Base-by-base conservation (phyloP, 37 sponge, comb jelly and placozoan genomes). In the Geodia barretti region DNA sequence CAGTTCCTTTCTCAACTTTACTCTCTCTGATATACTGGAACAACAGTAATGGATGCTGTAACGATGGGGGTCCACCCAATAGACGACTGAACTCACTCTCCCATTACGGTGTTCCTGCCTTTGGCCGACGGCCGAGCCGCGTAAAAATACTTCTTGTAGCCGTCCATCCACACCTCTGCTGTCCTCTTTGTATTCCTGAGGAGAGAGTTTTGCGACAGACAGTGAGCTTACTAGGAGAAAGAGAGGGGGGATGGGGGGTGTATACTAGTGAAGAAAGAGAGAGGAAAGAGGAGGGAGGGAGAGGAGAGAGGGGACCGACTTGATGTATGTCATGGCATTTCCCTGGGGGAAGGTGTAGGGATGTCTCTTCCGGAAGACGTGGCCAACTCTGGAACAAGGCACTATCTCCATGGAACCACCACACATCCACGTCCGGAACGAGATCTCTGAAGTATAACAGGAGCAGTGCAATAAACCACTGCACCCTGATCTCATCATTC, bases 121-220 rank as follows among this genome's bases (percentile, higher is more conserved):
- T 60, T 83, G 3, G 92, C 95, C 28, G 79, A 87, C 0, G 96
- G 96, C 40, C 96, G 68, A 4, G 93, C 93, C 33, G 93, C 73
- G 76, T 92, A 92, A 78, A 78, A 96, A 64, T 84, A 90, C 67
- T 87, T 72, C 74, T 92, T 92, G 86, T 92, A 96, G n/a, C 84
- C 88, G 74, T 98, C 98, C 98, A 98, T 98, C 98, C 98, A 98
- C 63, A 95, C 95, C 73, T 98, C 98, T 29, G 95, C 98, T 32
- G 96, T 87, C 0, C 96, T 68, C 71, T 78, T 78, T 3, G 95
- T 95, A 80, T 98, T 98, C 62, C 91, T 93, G 31, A 33, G 29
- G 1, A 60, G 7, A 58, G 34, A 20, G 60, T 58, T 58, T 58
- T 58, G 19, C 11, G 60, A 11, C 11, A 58, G 60, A 19, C 19